A percentile compares a stretch with the other conserved stretches of the same genome.
Evolutionary conservation across 2,113 vertebrate genomes (phyloP).

Genomic region (Toxotes jaculatrix): DNA sequence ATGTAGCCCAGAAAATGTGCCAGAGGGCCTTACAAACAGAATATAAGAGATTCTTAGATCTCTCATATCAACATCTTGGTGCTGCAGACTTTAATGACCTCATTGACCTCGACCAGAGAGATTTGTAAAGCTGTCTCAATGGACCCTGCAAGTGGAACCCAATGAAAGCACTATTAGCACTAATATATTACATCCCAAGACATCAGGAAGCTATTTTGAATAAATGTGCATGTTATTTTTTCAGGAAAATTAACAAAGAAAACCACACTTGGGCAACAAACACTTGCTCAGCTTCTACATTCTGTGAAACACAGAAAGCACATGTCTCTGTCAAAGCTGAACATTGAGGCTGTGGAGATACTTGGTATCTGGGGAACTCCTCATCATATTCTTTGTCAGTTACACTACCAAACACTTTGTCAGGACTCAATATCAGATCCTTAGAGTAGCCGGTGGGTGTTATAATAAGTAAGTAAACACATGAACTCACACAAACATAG

Average conservation of each 20-base stretch:
- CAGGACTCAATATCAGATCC: conserved; percentile 20
- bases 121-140: not conserved
- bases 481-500: conserved; percentile 30
- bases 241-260: not conserved
- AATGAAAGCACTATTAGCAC: not conserved
- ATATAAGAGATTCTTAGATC: not conserved
- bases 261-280: not conserved
- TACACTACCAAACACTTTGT: conserved; percentile 10
- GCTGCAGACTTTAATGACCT: not conserved
- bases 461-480: conserved; percentile 20
- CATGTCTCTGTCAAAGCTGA: not conserved
- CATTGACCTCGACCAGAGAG: not conserved
- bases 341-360: not conserved
- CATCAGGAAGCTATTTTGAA: not conserved
- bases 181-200: not conserved
- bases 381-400: conserved; percentile 10
- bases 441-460: conserved; percentile 1
- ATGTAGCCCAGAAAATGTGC: not conserved
- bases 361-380: not conserved
- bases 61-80: not conserved
- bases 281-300: not conserved
- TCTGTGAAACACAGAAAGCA: not conserved
- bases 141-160: not conserved
- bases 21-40: not conserved
- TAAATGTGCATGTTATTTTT: not conserved